phyloP scores from a whole-genome alignment of 2,113 vertebrate genomes.

The Xenopus laevis region DNA sequence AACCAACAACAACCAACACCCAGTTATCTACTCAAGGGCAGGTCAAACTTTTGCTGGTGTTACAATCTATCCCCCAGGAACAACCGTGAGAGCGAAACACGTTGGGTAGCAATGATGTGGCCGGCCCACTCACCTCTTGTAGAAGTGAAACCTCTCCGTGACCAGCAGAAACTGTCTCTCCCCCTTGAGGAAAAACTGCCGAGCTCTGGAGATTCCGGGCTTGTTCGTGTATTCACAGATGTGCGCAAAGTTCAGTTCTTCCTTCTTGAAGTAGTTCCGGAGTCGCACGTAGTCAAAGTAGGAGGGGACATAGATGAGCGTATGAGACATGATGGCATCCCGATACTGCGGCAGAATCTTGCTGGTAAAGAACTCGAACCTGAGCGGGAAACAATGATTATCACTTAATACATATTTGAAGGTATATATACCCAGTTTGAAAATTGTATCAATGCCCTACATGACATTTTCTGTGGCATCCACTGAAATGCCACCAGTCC shows the following conservation, averaged over 20 bases:
- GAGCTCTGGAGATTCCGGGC: conserved; percentile 74
- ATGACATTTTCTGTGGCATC: too few species aligned
- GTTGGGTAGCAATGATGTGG: too few species aligned
- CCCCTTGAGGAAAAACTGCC: conserved; percentile 84
- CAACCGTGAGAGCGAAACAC: too few species aligned
- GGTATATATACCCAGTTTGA: too few species aligned
- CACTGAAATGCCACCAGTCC: too few species aligned
- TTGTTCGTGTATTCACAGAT: conserved; percentile 86
- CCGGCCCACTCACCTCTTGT: conserved; percentile 77
- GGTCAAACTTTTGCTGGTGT: background rate
- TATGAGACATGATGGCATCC: conserved; percentile 94
- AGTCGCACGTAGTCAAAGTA: conserved; percentile 95
- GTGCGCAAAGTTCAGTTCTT: conserved; percentile 79
- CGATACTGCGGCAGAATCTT: conserved; percentile 90
- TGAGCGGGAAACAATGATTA: conserved; percentile 44
- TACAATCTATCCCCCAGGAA: background rate
- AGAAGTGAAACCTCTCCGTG: conserved; percentile 96
- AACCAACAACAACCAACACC: background rate
- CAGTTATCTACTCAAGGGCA: too few species aligned
- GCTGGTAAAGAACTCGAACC: conserved; percentile 86
- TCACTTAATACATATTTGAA: too few species aligned
- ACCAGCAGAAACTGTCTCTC: conserved; percentile 86
- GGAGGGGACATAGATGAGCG: conserved; percentile 84
- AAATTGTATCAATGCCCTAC: too few species aligned
- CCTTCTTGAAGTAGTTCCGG: conserved; percentile 89